phyloP scores from a whole-genome alignment of 53 echinoderm and acorn worm species.

The Paracentrotus lividus region DNA sequence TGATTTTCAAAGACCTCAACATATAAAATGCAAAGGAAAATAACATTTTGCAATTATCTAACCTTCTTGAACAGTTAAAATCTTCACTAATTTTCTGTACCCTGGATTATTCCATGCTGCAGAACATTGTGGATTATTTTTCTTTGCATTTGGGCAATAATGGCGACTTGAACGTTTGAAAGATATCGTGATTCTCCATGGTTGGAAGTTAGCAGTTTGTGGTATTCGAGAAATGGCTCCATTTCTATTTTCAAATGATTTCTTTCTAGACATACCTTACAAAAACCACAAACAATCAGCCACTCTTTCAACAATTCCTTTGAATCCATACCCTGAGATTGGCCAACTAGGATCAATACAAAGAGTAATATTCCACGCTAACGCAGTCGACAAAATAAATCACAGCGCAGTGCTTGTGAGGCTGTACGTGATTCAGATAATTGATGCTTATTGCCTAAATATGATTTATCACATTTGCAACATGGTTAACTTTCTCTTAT shows the following conservation, averaged over 20 bases:
- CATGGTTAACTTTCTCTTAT: background rate
- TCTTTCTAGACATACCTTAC: background rate
- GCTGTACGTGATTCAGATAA: background rate
- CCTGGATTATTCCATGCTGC: too few relatives aligned
- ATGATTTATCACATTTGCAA: conserved; percentile 51
- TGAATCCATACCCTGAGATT: background rate
- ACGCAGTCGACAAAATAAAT: conserved; percentile 10
- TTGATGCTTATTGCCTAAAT: conserved; percentile 61
- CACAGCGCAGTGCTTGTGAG: conserved; percentile 28
- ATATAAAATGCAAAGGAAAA: too few relatives aligned
- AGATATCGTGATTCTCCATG: background rate
- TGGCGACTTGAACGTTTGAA: background rate
- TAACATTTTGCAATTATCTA: too few relatives aligned
- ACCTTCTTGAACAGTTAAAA: background rate
- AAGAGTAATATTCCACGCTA: background rate
- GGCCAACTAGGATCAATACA: conserved; percentile 7
- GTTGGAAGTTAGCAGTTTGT: background rate
- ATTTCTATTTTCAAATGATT: background rate
- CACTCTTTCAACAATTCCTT: background rate
- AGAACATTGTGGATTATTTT: too few relatives aligned
- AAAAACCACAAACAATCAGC: background rate
- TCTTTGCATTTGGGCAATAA: background rate
- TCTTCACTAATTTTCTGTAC: too few relatives aligned
- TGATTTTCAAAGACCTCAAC: too few relatives aligned
- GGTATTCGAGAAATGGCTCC: background rate